Conservation (phyloP, 2,888 invertebrate genomes). For the Omphaloscelis lunosa region DNA sequence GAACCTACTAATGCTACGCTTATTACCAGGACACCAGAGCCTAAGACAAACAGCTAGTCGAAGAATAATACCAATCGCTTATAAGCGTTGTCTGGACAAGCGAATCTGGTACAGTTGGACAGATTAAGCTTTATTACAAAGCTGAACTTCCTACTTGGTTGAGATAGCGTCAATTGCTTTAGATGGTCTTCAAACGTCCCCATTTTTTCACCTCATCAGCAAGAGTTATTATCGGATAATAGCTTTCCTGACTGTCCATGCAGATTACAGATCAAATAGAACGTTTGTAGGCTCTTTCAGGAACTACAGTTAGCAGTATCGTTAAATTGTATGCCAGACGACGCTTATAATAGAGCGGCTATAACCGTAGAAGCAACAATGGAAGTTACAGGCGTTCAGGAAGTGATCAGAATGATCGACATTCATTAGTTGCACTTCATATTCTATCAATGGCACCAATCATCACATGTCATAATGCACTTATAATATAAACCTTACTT, state of each 20-base stretch:
- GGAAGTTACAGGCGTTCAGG: slow-evolving; percentile 86
- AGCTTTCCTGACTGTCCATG: slow-evolving; percentile 5
- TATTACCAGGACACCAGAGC: slow-evolving; percentile 66
- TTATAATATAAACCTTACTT: slow-evolving; percentile 82
- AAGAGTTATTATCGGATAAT: slow-evolving; percentile 25
- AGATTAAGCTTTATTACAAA: slow-evolving; percentile 29
- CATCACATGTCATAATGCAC: slow-evolving; percentile 90
- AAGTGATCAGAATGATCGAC: slow-evolving; percentile 81
- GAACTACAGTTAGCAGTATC: slow-evolving; percentile 20
- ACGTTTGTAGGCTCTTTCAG: not conserved
- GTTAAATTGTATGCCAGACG: slow-evolving; percentile 9
- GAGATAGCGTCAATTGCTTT: slow-evolving; percentile 15
- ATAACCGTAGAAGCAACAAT: slow-evolving; percentile 82
- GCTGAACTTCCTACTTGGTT: slow-evolving; percentile 13
- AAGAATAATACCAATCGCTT: slow-evolving; percentile 62
- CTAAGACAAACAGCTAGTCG: slow-evolving; percentile 68
- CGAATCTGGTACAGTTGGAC: slow-evolving; percentile 17
- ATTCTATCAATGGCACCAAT: slow-evolving; percentile 90
- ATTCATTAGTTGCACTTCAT: slow-evolving; percentile 84
- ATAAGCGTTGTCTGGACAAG: slow-evolving; percentile 52
- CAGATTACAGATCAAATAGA: slow-evolving; percentile 1
- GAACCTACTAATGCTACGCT: slow-evolving; percentile 66
- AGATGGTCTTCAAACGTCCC: not conserved
- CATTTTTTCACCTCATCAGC: not conserved
- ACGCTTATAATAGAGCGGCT: slow-evolving; percentile 54